A percentile compares a stretch with the other conserved stretches of the same genome.
Conservation (phyloP, 2,888 invertebrate genomes). For the Tillus elongatus region DNA sequence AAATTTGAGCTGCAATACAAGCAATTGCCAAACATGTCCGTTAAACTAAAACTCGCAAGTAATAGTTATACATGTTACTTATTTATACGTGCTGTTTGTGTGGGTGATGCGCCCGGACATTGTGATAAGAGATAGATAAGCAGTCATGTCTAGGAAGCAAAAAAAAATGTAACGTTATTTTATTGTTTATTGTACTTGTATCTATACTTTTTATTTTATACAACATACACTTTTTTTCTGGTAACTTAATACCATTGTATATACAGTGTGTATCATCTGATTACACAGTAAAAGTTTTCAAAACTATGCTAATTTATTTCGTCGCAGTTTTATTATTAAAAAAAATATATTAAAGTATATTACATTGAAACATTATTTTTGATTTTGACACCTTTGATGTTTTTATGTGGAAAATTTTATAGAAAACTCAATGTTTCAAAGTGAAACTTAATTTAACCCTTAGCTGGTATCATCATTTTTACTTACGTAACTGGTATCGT, state of each 20-base stretch:
- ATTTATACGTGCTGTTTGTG: conserved; percentile 44
- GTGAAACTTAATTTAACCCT: too few species aligned
- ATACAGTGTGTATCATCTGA: conserved; percentile 41
- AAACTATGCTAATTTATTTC: conserved; percentile 35
- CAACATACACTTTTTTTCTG: conserved; percentile 36
- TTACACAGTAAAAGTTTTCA: conserved; percentile 37
- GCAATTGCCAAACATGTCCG: conserved; percentile 36
- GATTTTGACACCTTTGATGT: too few species aligned
- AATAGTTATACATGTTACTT: conserved; percentile 40
- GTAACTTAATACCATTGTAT: conserved; percentile 39
- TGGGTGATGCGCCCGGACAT: conserved; percentile 41
- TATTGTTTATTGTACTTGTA: conserved; percentile 42
- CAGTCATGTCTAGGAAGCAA: conserved; percentile 41
- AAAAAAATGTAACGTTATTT: conserved; percentile 40
- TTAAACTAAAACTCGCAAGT: conserved; percentile 38
- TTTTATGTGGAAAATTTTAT: too few species aligned
- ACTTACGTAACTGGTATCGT: too few species aligned
- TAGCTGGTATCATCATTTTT: too few species aligned
- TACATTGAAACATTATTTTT: too few species aligned
- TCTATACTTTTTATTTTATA: conserved; percentile 42
- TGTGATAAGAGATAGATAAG: conserved; percentile 41
- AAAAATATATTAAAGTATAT: too few species aligned
- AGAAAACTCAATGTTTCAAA: too few species aligned
- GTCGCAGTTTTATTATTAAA: conserved; percentile 27
- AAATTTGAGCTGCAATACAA: conserved; percentile 33